Percentiles rank a stretch among this genome's conserved stretches.
These are phyloP conservation scores for Eurois occulta DNA, from an alignment of 2,888 invertebrate species.

Conservation along the genomic window DNA sequence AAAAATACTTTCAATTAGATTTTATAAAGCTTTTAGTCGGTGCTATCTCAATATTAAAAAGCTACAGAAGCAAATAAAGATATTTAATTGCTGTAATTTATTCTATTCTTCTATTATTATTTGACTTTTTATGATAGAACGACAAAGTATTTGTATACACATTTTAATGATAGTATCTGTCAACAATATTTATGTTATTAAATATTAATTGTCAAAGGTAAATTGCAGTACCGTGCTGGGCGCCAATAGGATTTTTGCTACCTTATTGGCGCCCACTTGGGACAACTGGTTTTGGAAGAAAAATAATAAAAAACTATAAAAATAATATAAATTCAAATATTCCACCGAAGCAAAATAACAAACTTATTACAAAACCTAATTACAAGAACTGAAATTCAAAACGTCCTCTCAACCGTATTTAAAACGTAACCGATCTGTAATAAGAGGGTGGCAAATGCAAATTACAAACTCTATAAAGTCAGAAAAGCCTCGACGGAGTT, in stretches of 20 bases:
- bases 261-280: conserved; percentile 25
- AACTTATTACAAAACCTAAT: conserved; percentile 29
- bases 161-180: too few species aligned
- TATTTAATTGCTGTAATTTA: background rate
- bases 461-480: conserved; percentile 59
- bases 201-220: background rate
- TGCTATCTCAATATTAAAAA: conserved; percentile 12
- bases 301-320: background rate
- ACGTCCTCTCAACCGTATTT: conserved; percentile 32
- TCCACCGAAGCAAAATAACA: background rate
- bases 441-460: conserved; percentile 61
- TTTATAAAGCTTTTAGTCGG: conserved; percentile 20
- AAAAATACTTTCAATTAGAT: conserved; percentile 55
- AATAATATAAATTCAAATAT: background rate
- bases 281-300: background rate
- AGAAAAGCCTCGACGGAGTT: conserved; percentile 45
- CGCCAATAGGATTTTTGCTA: conserved; percentile 7
- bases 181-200: background rate
- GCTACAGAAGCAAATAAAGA: background rate
- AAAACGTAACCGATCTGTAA: conserved; percentile 54
- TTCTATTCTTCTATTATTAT: background rate
- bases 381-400: conserved; percentile 23
- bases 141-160: background rate
- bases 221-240: conserved; percentile 29
- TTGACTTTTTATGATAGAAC: background rate